phyloP scores from a whole-genome alignment of 1,140 invertebrate species.

The Oreohelix idahoensis region DNA sequence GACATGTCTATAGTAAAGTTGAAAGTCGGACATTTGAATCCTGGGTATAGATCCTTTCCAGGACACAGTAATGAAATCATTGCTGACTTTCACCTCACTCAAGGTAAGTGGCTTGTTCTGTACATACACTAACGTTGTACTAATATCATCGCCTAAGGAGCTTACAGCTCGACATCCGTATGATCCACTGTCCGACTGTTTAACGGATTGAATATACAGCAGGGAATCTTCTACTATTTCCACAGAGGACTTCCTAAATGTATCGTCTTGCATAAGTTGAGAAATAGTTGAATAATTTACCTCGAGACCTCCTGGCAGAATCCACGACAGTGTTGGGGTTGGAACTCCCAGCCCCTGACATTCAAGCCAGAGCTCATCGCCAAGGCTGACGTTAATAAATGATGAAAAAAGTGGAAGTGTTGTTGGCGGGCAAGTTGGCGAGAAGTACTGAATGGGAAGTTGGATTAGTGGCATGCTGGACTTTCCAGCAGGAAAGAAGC shows the following conservation, averaged over 20 bases:
- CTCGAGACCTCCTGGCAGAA: constrained; percentile 69
- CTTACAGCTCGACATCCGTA: constrained; percentile 67
- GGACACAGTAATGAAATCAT: constrained; percentile 73
- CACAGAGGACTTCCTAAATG: background rate
- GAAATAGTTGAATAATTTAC: constrained; percentile 54
- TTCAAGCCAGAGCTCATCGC: constrained; percentile 70
- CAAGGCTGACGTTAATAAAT: constrained; percentile 69
- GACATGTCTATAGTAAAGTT: constrained; percentile 69
- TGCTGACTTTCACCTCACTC: constrained; percentile 64
- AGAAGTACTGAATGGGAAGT: constrained; percentile 59
- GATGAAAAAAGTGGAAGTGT: constrained; percentile 64
- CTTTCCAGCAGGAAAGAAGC: constrained; percentile 51
- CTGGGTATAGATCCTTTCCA: constrained; percentile 73
- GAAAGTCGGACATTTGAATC: constrained; percentile 69
- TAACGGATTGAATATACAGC: constrained; percentile 40
- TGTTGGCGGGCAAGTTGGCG: constrained; percentile 66
- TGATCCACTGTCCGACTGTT: constrained; percentile 59
- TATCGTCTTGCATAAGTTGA: background rate
- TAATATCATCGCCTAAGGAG: constrained; percentile 62
- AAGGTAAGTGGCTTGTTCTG: constrained; percentile 71
- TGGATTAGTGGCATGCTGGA: constrained; percentile 60
- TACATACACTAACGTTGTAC: constrained; percentile 63
- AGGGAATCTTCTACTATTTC: background rate
- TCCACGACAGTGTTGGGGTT: constrained; percentile 71
- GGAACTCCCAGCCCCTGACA: constrained; percentile 74